phyloP scores from a whole-genome alignment of 2,113 vertebrate genomes.

The Mus spicilegus region DNA sequence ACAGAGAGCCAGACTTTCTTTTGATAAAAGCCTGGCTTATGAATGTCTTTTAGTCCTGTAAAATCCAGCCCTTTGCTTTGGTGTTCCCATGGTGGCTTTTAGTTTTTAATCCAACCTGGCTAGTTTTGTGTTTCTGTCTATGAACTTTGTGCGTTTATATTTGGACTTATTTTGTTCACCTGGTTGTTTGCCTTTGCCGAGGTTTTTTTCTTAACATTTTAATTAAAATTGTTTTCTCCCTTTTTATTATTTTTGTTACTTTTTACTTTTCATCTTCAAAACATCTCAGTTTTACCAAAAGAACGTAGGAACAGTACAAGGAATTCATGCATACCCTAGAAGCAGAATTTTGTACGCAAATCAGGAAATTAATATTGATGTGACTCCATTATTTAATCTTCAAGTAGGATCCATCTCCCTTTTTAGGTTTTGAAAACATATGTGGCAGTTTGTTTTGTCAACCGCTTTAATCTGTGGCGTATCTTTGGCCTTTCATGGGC shows the following conservation, averaged over 20 bases:
- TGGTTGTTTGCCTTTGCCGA: background rate
- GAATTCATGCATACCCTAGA: background rate
- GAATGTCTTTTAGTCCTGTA: background rate
- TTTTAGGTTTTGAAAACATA: background rate
- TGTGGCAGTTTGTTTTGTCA: background rate
- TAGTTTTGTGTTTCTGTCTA: background rate
- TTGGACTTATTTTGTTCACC: background rate
- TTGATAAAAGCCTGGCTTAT: background rate
- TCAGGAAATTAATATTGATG: background rate
- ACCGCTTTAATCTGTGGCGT: background rate
- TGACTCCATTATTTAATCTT: background rate
- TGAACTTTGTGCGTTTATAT: background rate
- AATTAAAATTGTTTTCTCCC: background rate
- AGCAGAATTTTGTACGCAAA: background rate
- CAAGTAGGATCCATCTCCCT: background rate
- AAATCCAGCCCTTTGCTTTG: background rate
- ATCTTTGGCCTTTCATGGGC: background rate
- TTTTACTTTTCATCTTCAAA: background rate
- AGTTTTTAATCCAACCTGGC: background rate
- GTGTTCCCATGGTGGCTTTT: background rate
- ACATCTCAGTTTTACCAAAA: background rate
- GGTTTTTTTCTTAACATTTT: background rate
- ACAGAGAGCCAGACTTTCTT: background rate
- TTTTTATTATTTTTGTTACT: background rate
- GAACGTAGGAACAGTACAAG: background rate